Evolutionary conservation across 2,113 vertebrate species (phyloP).

Genomic region (Equus quagga): DNA sequence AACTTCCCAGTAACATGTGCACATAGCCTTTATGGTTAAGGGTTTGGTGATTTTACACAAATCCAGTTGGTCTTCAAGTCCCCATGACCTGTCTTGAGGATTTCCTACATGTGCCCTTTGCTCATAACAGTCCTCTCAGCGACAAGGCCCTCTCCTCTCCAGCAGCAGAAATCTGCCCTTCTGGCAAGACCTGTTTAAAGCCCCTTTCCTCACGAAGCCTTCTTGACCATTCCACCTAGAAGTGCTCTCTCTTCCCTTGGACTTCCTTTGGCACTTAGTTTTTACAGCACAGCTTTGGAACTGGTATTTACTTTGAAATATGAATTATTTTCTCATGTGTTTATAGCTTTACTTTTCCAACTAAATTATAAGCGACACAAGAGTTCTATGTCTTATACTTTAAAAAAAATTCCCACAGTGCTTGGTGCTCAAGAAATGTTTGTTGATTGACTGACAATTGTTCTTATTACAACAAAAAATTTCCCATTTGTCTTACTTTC

Average conservation of each 20-base stretch:
- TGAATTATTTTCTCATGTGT: background rate
- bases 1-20: background rate
- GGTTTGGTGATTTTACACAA: background rate
- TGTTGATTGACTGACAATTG: background rate
- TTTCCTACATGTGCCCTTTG: background rate
- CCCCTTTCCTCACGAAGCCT: background rate
- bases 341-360: background rate
- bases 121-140: background rate
- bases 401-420: background rate
- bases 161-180: background rate
- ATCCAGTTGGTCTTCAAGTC: background rate
- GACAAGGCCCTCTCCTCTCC: background rate
- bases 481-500: background rate
- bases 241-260: background rate
- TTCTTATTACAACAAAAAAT: background rate
- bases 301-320: conserved; percentile 15
- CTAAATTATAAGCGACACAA: background rate
- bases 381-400: background rate
- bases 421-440: background rate
- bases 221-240: background rate
- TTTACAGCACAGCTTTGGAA: background rate
- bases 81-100: background rate
- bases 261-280: background rate
- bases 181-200: background rate
- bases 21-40: background rate